A percentile compares a stretch with the other conserved stretches of the same genome.
Conservation (phyloP, 2,113 vertebrate species). For the Orcinus orca region DNA sequence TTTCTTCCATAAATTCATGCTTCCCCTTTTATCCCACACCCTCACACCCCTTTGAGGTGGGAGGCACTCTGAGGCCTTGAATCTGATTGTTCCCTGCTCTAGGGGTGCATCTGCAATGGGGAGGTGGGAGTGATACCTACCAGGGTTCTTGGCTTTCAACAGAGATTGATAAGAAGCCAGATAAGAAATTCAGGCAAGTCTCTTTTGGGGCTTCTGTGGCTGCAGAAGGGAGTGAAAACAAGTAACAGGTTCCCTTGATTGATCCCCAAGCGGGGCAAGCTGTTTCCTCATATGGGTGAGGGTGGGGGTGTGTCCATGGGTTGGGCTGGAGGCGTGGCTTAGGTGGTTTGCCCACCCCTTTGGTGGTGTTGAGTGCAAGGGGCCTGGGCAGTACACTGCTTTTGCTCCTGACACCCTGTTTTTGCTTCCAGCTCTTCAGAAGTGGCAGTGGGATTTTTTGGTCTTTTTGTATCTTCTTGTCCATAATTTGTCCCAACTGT, state of each 20-base stretch:
- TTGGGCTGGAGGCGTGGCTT: background rate
- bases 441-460: background rate
- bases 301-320: background rate
- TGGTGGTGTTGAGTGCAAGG: background rate
- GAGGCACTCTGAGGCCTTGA: background rate
- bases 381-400: background rate
- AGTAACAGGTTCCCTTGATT: background rate
- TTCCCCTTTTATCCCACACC: background rate
- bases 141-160: background rate
- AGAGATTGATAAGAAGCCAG: background rate
- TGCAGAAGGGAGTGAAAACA: background rate
- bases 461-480: background rate
- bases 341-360: background rate
- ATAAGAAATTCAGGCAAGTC: background rate
- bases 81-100: background rate
- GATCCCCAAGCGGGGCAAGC: background rate
- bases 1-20: background rate
- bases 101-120: background rate
- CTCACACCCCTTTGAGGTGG: background rate
- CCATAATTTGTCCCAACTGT: background rate
- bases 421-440: background rate
- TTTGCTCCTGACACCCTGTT: background rate
- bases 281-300: background rate
- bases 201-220: background rate
- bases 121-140: background rate